Evolutionary conservation across 2,113 vertebrate genomes (phyloP).

Genomic region (Anoura caudifer): DNA sequence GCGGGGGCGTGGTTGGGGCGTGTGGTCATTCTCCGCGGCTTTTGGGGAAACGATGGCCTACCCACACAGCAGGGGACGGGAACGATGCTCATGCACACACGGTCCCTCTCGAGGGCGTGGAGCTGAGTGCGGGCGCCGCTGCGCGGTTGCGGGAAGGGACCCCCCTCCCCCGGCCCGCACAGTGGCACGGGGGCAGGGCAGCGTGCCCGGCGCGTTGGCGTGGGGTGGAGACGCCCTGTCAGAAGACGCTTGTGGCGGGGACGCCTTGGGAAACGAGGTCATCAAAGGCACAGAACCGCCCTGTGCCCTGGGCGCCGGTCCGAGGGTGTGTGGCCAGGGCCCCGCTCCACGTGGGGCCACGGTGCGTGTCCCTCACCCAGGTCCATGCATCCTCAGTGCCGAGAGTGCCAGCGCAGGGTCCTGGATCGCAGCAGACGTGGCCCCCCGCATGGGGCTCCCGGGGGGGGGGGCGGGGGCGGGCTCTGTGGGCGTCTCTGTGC

Average conservation of each 20-base stretch:
- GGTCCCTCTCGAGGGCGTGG: accelerated
- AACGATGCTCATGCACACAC: accelerated
- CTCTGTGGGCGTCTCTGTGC: accelerated
- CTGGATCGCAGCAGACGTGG: accelerated
- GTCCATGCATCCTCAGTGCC: accelerated
- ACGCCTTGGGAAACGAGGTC: accelerated
- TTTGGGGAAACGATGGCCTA: no score
- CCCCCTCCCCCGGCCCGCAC: no score
- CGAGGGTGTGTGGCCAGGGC: accelerated
- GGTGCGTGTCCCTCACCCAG: neutral
- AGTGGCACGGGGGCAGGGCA: accelerated
- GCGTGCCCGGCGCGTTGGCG: no score
- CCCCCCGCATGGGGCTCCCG: accelerated
- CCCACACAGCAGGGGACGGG: accelerated
- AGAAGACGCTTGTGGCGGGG: accelerated
- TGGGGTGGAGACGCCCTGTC: accelerated
- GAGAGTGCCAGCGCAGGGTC: accelerated
- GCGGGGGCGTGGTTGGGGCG: accelerated
- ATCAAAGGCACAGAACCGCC: accelerated
- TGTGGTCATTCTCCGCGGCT: accelerated
- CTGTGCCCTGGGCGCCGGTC: accelerated
- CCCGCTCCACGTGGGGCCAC: accelerated
- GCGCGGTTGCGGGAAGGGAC: accelerated
- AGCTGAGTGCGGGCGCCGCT: accelerated
- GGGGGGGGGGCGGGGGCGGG: accelerated